These are phyloP conservation scores for Euproctis similis DNA, from an alignment of 2,888 invertebrate species.

Conservation along the genomic window DNA sequence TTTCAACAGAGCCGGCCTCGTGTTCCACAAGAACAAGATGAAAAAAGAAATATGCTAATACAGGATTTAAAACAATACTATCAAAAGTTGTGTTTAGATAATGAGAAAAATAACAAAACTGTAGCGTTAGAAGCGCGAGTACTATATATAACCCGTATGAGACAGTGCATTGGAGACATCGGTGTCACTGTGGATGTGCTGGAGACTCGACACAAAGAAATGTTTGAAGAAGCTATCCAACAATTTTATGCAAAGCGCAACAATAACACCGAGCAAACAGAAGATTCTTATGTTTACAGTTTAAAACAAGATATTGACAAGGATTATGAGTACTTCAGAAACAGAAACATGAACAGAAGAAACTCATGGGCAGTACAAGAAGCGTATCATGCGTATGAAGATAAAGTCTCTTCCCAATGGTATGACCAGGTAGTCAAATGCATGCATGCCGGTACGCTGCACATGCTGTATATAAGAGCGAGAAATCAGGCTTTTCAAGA, in stretches of 20 bases:
- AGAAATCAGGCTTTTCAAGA: conserved; percentile 4
- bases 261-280: neutral
- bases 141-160: conserved; percentile 5
- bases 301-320: conserved; percentile 7
- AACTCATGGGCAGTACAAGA: conserved; percentile 16
- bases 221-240: conserved; percentile 2
- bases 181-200: conserved; percentile 5
- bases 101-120: conserved; percentile 8
- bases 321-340: conserved; percentile 11
- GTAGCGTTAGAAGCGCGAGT: conserved; percentile 5
- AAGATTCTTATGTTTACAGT: conserved; percentile 2
- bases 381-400: conserved; percentile 18
- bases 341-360: conserved; percentile 16
- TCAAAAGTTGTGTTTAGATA: conserved; percentile 2
- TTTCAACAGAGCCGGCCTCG: conserved; percentile 9
- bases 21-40: conserved; percentile 5
- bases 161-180: neutral
- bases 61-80: conserved; percentile 6
- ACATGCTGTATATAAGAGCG: conserved; percentile 9
- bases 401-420: conserved; percentile 13
- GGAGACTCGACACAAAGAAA: conserved; percentile 1
- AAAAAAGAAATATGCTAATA: conserved; percentile 7
- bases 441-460: conserved; percentile 15
- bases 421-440: conserved; percentile 14
- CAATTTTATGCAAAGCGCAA: conserved; percentile 8